phyloP scores from a whole-genome alignment of 2,888 invertebrate species.

The Hydroisotoma schaefferi region DNA sequence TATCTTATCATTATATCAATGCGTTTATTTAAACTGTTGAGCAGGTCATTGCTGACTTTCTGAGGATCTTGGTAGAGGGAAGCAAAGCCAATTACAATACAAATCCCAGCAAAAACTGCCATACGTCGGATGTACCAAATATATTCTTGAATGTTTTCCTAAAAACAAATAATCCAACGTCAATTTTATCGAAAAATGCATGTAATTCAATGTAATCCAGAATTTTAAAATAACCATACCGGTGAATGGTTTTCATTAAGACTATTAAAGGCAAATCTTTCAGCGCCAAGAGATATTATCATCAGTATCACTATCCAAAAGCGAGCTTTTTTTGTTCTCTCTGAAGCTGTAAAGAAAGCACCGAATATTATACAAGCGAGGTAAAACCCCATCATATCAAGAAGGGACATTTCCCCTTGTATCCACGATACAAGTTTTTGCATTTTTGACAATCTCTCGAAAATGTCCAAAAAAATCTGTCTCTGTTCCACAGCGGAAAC shows the following conservation, averaged over 20 bases:
- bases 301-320: conserved; percentile 58
- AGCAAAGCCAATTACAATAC: conserved; percentile 51
- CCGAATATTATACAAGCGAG: conserved; percentile 56
- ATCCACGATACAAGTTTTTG: conserved; percentile 57
- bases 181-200: not conserved
- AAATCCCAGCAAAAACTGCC: conserved; percentile 51
- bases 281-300: conserved; percentile 56
- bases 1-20: conserved; percentile 27
- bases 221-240: conserved; percentile 22
- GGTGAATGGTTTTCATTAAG: conserved; percentile 26
- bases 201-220: not conserved
- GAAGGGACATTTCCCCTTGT: conserved; percentile 62
- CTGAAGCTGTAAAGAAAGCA: conserved; percentile 59
- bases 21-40: conserved; percentile 26
- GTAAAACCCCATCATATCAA: conserved; percentile 64
- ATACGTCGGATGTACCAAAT: conserved; percentile 56
- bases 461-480: conserved; percentile 58
- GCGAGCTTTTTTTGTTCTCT: conserved; percentile 58
- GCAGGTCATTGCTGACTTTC: conserved; percentile 18
- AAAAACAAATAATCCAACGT: conserved; percentile 32
- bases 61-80: conserved; percentile 53
- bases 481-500: conserved; percentile 59
- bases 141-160: conserved; percentile 53
- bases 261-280: conserved; percentile 52
- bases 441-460: conserved; percentile 58